phyloP scores from a whole-genome alignment of 2,797 vertebrate genomes.

The Astyanax mexicanus region DNA sequence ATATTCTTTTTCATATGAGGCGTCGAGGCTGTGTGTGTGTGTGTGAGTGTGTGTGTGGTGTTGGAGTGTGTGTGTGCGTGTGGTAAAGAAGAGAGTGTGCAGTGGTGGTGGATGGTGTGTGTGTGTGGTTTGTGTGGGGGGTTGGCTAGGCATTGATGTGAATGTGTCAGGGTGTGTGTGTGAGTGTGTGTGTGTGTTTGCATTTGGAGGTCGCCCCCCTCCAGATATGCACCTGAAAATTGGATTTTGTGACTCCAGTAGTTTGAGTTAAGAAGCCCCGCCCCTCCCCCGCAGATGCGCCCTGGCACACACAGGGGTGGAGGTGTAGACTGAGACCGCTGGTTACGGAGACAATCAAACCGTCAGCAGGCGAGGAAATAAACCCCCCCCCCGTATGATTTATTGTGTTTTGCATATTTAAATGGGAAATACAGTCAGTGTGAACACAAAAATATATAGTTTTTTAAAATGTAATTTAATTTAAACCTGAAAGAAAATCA shows the following conservation, averaged over 20 bases:
- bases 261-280: slow-evolving; percentile 47
- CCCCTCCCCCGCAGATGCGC: slow-evolving; percentile 36
- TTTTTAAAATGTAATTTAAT: no score
- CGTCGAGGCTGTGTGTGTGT: slow-evolving; percentile 30
- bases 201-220: slow-evolving; percentile 73
- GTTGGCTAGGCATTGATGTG: slow-evolving; percentile 32
- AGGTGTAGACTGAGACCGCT: slow-evolving; percentile 71
- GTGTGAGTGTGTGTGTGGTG: neutral
- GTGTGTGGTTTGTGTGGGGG: slow-evolving; percentile 36
- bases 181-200: slow-evolving; percentile 66
- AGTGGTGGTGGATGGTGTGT: slow-evolving; percentile 15
- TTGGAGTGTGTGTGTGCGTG: slow-evolving; percentile 11
- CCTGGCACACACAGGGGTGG: neutral
- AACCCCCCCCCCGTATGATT: no score
- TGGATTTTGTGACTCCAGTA: slow-evolving; percentile 68
- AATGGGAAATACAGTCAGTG: no score
- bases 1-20: slow-evolving; percentile 64
- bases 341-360: slow-evolving; percentile 75
- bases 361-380: slow-evolving; percentile 55
- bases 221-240: slow-evolving; percentile 78
- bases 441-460: no score
- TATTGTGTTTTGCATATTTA: no score
- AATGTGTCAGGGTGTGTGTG: slow-evolving; percentile 12
- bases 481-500: no score
- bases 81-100: slow-evolving; percentile 31